Base-by-base conservation (phyloP, 2,888 invertebrate genomes). In the Allolobophora icterica region DNA sequence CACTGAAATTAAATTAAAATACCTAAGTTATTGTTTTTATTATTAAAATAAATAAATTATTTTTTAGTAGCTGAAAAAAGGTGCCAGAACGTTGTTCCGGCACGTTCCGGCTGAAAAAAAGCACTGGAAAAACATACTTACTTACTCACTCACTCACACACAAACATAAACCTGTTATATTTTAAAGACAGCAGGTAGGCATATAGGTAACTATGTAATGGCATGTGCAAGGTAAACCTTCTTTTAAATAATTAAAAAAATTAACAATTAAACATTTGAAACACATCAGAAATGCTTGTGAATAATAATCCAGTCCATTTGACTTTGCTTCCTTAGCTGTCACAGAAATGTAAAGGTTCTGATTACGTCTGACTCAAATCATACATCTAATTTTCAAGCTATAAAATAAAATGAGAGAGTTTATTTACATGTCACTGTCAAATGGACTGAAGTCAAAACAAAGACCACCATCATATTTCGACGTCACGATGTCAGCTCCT, bases 371-470 rank as follows among this genome's bases (percentile, higher is more conserved):
- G 6, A 11, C 0, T 71, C 71, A 71, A 71, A 71, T 71, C 30
- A 71, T n/a, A 71, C n/a, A 71, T 71, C 30, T 0, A 71, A 71
- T 3, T n/a, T 0, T n/a, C 71, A 71, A n/a, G 30, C 17, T n/a
- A 71, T 71, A 71, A n/a, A 52, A 34, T 33, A 84, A 87, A 11
- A 35, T 34, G 38, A 34, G 15, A 87, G 4, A n/a, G 24, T 35
- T 35, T 38, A 87, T 35, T 87, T 38, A 87, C 87, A 87, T 94
- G 92, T 95, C 95, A n/a, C 94, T 92, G 91, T 95, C 95, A 89
- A 93, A 93, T n/a, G 92, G 90, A 91, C 94, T 94, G 92, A 95
- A 95, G 93, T 95, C 95, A 92, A 95, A 95, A 91, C 95, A 95
- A 91, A 95, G 93, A 84, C 95, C 95, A 33, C 95, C 95, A 87